Base-by-base conservation (phyloP, 2,797 vertebrate genomes). In the Scolopax rusticola region DNA sequence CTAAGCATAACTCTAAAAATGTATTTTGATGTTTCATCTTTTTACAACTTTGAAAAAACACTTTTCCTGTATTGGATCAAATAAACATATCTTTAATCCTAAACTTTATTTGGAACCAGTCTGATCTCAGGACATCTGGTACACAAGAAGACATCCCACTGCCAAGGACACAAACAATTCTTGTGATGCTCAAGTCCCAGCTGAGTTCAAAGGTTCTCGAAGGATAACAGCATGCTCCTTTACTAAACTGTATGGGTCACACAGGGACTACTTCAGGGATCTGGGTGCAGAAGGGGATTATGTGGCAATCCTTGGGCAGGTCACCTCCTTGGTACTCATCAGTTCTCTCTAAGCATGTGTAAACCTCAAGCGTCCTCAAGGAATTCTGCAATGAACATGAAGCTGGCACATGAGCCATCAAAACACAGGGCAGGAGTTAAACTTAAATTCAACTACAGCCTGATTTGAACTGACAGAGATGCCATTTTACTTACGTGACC, bases 381-480 rank as follows among this genome's bases (percentile, higher is more conserved):
- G 81, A 90, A 84, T 74, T 90, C 84, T 92, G 79, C 41, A 82
- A 15, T 11, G 50, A 92, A 68, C 74, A 69, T 57, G 61, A 94
- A 95, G n/a, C 8, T 76, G 67, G 56, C 76, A 95, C 78, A 92
- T 83, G 79, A 95, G 63, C 90, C 86, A 94, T 50, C 77, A 86
- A 88, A 95, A 90, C n/a, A 79, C 25, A 56, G 59, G 47, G 67
- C 63, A 84, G 59, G 30, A 75, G 15, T 53, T n/a, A 84, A 71
- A 53, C 11, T 77, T 30, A 83, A 65, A 88, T 78, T 78, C 50
- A 89, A n/a, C 57, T 60, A 56, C 38, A 68, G 30, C 25, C 40
- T 61, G 20, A 94, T 77, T 20, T 60, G 51, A 96, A 76, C 47
- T 33, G 70, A 90, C n/a, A 80, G 32, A 86, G 24, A 89, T 80